Evolutionary conservation across 2,797 vertebrate genomes (phyloP), one percentile per base, ranked within the genome.

Genomic region (Pangasius djambal): DNA sequence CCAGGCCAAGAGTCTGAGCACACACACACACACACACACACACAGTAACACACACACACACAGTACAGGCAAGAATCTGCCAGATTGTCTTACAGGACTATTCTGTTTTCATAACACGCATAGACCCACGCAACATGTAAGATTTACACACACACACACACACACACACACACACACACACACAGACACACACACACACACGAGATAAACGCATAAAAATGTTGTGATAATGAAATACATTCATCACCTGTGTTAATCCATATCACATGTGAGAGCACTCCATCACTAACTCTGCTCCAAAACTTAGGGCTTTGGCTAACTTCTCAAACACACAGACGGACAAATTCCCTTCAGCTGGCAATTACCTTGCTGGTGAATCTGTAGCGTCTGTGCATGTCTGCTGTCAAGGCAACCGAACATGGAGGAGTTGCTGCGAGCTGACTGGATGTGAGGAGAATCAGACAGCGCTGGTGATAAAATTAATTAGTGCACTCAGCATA

Each of bases 1-100:
- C 81, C 25, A 83, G 81, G 81, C 81, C 59, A 88, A 88, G 88
- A 88, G 16, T 37, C 61, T 52, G 50, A 63, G n/a, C 34, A 25
- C 52, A 25, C 79, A 57, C 50, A 55, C 50, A 78, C 44, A 52
- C 44, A 77, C 25, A 28, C 69, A 69, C 65, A 65, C 55, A 57
- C 50, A 50, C 59, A 77, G n/a, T n/a, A n/a, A n/a, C 37, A 77
- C 85, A 50, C 72, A 63, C 86, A 81, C 77, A 79, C 75, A 57
- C 63, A 22, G 31, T 81, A 57, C 20, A 34, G 34, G 55, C 55
- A 82, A 72, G 67, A 83, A 63, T 48, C 61, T 65, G 13, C 81
- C 59, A 83, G 25, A 48, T 1, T 81, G 55, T 59, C 6, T 59
- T 81, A 37, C 81, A 18, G 7, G 37, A 44, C 5, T 34, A 28